phyloP scores from a whole-genome alignment of 2,888 invertebrate genomes.

The Metellina segmentata region DNA sequence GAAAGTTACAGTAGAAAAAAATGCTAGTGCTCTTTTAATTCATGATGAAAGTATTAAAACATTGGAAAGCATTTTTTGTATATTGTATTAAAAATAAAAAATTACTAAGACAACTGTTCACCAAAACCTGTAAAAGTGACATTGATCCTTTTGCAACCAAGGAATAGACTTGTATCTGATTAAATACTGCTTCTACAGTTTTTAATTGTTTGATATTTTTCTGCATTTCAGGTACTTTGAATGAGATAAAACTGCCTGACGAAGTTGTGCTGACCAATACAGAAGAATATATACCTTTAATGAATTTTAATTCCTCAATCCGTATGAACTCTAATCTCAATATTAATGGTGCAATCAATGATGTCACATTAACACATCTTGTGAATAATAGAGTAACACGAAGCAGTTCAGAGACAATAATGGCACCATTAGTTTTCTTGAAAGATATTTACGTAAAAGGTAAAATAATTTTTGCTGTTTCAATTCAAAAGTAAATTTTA shows the following conservation, averaged over 20 bases:
- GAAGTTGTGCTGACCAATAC: constrained; percentile 42
- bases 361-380: neutral
- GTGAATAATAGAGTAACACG: constrained; percentile 12
- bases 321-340: neutral
- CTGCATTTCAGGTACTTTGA: constrained; percentile 43
- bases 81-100: no score
- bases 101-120: no score
- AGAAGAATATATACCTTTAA: constrained; percentile 28
- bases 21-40: no score
- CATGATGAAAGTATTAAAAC: no score
- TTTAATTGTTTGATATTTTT: no score
- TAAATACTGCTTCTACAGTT: no score
- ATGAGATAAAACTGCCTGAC: constrained; percentile 39
- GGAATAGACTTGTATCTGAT: no score
- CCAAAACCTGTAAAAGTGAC: no score
- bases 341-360: constrained; percentile 6
- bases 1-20: no score
- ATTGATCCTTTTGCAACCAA: no score
- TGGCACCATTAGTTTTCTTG: constrained; percentile 13
- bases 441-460: neutral
- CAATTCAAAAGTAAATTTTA: neutral
- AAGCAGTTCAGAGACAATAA: constrained; percentile 3
- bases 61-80: no score
- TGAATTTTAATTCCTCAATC: neutral
- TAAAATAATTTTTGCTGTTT: neutral